Evolutionary conservation across 2,797 vertebrate species (phyloP).

Genomic region (Xiphorhynchus erythropygius): DNA sequence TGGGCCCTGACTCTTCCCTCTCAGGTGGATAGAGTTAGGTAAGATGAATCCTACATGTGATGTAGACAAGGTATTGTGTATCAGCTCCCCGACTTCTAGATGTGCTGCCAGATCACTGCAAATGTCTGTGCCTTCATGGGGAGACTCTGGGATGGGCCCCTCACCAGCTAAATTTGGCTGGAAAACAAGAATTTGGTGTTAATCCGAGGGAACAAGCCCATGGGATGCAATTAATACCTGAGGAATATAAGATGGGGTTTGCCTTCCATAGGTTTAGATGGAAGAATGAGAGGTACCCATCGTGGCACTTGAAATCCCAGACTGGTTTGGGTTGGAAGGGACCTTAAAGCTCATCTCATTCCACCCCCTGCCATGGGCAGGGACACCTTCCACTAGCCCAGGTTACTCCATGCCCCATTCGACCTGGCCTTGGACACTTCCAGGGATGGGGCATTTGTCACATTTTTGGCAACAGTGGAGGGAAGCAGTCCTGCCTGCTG

Average conservation of each 20-base stretch:
- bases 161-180: neutral
- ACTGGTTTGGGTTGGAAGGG: neutral
- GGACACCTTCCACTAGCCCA: neutral
- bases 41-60: slow-evolving; percentile 54
- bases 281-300: neutral
- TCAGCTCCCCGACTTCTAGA: neutral
- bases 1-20: slow-evolving; percentile 26
- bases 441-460: neutral
- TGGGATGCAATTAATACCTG: neutral
- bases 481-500: neutral
- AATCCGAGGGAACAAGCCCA: neutral
- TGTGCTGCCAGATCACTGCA: neutral
- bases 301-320: neutral
- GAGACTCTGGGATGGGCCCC: neutral
- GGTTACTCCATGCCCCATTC: neutral
- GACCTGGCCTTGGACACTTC: neutral
- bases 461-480: neutral
- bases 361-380: neutral
- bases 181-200: neutral
- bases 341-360: neutral
- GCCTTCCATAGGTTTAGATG: neutral
- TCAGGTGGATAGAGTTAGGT: slow-evolving; percentile 56
- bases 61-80: neutral
- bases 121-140: neutral
- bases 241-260: neutral